Evolutionary conservation across 1,140 invertebrate species (phyloP), one percentile per base, ranked within the genome.

Genomic region (Drosophila guanche): DNA sequence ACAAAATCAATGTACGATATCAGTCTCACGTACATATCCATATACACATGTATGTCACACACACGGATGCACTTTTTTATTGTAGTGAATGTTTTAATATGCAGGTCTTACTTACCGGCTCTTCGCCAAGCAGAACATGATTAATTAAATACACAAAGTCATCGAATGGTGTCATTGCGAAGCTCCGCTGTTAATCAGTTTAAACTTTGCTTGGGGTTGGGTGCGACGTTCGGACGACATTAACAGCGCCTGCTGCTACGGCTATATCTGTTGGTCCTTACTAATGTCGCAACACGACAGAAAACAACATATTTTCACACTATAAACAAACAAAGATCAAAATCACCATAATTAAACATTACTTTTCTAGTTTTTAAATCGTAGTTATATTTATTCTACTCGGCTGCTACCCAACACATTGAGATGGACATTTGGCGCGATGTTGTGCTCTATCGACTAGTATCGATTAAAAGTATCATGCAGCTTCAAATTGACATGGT

Each of bases 91-190:
- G 16, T 29, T 29, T 58, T 12, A 20, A 27, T 12, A 12, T 22
- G 20, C n/a, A 33, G 33, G 22, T 37, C 5, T 8, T 41, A 90
- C 91, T 93, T 92, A 94, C 93, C 77, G 93, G 93, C 80, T 94
- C 93, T 74, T 94, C 93, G 45, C 93, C 93, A 40, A 94, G 88
- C 40, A 94, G 78, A 57, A 94, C 92, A 79, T 93, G 93, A 90
- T 94, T 94, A 20, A 94, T 90, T 29, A 94, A 78, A 91, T 93
- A 94, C 56, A 93, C 90, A 77, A 94, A 93, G 84, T 94, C 93
- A 90, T 94, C 93, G 66, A 94, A 92, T 40, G 93, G 93, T 72
- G 93, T 93, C 93, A 94, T 93, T 50, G 29, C 20, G 54, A 54
- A 45, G 55, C 23, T 75, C 46, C 52, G 48, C 27, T 22, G 20